phyloP scores from a whole-genome alignment of 2,797 vertebrate species.

The Triplophysa bombifrons region DNA sequence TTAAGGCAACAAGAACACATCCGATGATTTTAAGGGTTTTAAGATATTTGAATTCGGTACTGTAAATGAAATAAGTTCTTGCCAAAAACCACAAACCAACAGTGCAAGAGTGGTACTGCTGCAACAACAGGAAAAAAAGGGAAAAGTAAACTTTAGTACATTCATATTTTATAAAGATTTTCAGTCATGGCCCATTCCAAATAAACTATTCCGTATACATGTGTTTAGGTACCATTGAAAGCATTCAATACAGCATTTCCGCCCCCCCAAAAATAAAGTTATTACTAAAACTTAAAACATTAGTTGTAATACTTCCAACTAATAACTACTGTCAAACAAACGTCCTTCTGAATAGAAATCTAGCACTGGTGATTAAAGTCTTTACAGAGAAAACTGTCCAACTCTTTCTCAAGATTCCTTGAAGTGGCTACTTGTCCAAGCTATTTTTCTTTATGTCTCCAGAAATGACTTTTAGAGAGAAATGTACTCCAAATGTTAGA shows the following conservation, averaged over 20 bases:
- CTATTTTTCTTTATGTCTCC: background rate
- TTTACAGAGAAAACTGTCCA: conserved; percentile 17
- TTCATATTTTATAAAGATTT: conserved; percentile 45
- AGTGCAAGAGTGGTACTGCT: conserved; percentile 25
- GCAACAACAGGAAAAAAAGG: conserved; percentile 7
- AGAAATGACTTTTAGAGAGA: background rate
- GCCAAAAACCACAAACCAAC: conserved; percentile 10
- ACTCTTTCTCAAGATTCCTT: background rate
- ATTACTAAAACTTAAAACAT: conserved; percentile 44
- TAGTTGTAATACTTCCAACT: conserved; percentile 57
- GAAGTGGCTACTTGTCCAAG: background rate
- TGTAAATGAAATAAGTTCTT: conserved; percentile 38
- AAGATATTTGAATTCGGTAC: conserved; percentile 11
- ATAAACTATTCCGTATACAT: conserved; percentile 34
- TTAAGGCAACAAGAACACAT: conserved; percentile 55
- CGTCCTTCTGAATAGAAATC: conserved; percentile 28
- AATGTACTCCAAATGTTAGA: background rate
- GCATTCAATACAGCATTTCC: conserved; percentile 50
- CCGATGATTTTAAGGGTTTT: conserved; percentile 38
- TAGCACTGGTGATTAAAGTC: conserved; percentile 42
- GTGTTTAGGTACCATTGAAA: conserved; percentile 53
- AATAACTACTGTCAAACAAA: conserved; percentile 40
- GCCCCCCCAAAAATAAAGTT: conserved; percentile 8
- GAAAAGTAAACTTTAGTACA: conserved; percentile 43
- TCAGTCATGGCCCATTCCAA: conserved; percentile 35